Percentiles rank a stretch among this genome's conserved stretches.
Conservation (phyloP, 92 coral and sea anemone species). For the Galaxea fascicularis region DNA sequence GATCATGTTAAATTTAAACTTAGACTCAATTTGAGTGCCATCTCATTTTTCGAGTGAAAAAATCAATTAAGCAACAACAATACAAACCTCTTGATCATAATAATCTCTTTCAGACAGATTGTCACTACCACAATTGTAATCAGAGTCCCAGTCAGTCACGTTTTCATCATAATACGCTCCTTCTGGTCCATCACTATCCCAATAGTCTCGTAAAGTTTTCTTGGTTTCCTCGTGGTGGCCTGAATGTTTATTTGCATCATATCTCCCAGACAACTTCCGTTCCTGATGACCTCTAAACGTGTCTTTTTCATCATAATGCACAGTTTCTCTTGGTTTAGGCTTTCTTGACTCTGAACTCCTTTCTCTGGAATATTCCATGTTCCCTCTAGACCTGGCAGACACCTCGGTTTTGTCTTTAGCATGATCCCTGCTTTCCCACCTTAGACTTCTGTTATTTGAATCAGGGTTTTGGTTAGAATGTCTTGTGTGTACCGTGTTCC, state of each 20-base stretch:
- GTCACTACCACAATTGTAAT: neutral
- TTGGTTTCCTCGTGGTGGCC: neutral
- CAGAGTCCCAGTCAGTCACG: constrained; percentile 9
- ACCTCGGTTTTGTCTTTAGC: neutral
- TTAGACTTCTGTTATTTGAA: neutral
- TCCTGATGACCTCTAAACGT: neutral
- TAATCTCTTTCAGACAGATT: constrained; percentile 16
- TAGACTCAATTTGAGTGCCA: too few species aligned
- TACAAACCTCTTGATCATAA: constrained; percentile 29
- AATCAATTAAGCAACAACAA: neutral
- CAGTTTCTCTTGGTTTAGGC: neutral
- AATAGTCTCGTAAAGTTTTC: constrained; percentile 5
- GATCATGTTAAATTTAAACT: too few species aligned
- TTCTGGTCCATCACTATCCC: constrained; percentile 3
- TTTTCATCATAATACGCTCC: neutral
- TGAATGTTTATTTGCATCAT: neutral
- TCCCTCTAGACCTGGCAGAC: neutral
- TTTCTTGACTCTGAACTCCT: neutral
- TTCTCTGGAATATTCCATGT: neutral
- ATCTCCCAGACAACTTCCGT: neutral
- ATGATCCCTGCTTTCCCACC: neutral
- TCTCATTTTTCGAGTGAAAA: too few species aligned
- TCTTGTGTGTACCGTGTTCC: neutral
- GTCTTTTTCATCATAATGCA: neutral
- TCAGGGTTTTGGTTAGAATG: neutral